These are phyloP conservation scores for Montipora efflorescens DNA, from an alignment of 64 coral and sea anemone species.

Conservation along the genomic window DNA sequence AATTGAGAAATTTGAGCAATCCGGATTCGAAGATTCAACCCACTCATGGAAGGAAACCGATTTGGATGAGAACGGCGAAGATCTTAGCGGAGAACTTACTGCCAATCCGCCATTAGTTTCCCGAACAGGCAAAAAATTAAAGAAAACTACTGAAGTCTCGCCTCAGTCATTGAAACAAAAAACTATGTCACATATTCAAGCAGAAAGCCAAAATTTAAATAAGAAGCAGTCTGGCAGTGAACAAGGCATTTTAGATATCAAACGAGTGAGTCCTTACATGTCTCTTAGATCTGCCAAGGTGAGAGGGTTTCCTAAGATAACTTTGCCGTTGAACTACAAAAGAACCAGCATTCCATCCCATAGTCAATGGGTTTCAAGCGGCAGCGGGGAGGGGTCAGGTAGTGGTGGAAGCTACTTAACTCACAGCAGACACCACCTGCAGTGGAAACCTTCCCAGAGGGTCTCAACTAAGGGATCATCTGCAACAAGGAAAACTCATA, in stretches of 20 bases:
- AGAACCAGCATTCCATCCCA: conserved; percentile 3
- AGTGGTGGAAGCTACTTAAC: not conserved
- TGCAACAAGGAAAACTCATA: not conserved
- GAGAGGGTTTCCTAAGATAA: not conserved
- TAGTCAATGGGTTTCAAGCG: not conserved
- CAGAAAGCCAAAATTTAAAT: no score
- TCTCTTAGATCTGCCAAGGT: not conserved
- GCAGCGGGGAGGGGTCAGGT: not conserved
- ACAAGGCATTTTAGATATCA: not conserved
- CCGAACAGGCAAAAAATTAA: not conserved
- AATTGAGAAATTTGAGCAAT: not conserved
- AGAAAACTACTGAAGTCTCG: not conserved
- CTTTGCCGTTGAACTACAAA: not conserved
- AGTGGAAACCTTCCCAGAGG: not conserved
- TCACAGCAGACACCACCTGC: not conserved
- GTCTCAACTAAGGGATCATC: not conserved
- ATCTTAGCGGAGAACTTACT: not conserved
- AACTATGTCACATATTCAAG: no score
- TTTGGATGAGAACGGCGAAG: not conserved
- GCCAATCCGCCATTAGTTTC: not conserved
- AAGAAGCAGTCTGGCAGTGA: not conserved
- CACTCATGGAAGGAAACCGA: not conserved
- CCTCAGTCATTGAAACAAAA: no score
- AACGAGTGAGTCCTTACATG: not conserved
- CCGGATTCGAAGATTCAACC: not conserved